Conservation (phyloP, 2,797 vertebrate genomes). For the Alca torda region DNA sequence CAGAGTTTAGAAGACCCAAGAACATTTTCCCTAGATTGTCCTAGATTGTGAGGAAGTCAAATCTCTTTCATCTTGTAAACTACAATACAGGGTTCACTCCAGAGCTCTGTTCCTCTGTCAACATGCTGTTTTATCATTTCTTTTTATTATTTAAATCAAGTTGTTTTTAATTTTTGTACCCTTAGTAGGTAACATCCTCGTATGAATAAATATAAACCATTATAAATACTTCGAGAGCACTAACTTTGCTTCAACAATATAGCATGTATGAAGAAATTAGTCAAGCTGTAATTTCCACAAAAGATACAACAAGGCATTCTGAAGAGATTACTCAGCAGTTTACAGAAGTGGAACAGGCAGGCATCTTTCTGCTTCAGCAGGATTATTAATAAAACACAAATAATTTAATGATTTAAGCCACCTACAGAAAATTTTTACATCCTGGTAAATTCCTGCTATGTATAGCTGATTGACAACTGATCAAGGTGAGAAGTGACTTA, state of each 20-base stretch:
- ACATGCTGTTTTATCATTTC: neutral
- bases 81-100: neutral
- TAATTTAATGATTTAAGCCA: neutral
- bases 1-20: neutral
- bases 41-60: neutral
- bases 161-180: neutral
- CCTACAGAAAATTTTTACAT: neutral
- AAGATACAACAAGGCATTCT: neutral
- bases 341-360: neutral
- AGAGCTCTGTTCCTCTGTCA: neutral
- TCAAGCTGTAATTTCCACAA: neutral
- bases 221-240: neutral
- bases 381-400: neutral
- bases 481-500: neutral
- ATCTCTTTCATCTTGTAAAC: neutral
- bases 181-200: neutral
- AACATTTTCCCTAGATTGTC: neutral
- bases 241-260: neutral
- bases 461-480: neutral
- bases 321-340: neutral
- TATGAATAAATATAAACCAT: neutral
- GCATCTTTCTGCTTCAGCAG: neutral
- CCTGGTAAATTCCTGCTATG: neutral
- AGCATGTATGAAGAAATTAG: neutral
- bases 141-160: neutral